Base-by-base conservation (phyloP, 2,113 vertebrate species). In the Excalfactoria chinensis region DNA sequence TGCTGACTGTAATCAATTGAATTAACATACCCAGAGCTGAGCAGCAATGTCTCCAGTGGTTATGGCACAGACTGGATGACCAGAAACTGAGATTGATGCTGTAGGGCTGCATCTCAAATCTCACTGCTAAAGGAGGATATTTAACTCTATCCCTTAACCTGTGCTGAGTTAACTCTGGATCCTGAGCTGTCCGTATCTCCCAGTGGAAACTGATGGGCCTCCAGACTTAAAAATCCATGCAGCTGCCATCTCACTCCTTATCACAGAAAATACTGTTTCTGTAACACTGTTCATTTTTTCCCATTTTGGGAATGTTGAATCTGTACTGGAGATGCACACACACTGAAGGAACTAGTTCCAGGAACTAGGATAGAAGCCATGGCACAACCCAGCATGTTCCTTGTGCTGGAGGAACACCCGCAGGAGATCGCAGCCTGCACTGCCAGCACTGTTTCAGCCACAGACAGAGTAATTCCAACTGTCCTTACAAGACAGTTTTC, bases 261-360 rank as follows among this genome's bases (percentile, higher is more conserved):
- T 16, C 26, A 8, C 30, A 20, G 69, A 62, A 55, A 21, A 73
- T 25, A 32, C 1, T 25, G 34, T 3, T 69, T 30, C 37, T 77
- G 64, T 25, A 23, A 20, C 0, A 0, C 77, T 22, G 69, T 0
- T 60, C 60, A 1, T 9, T 2, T 11, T 40, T 21, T 63, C 44
- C 53, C 2, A 0, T 19, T 86, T 37, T 37, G 23, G 8, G 1
- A 77, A 13, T 1, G 4, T 32, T 20, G 18, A 46, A 12, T 32
- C 79, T 34, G 55, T 3, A 6, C 37, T 4, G 63, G 17, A 41
- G 44, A 11, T 2, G 8, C 28, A 28, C 63, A 19, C 5, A 46
- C 1, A 14, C 66, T 28, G 37, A 77, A 58, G 55, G n/a, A n/a
- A n/a, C n/a, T n/a, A n/a, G n/a, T 28, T 20, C 53, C 13, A 25